Conservation (phyloP, 2,797 vertebrate genomes). For the Tauraco hartlaubi region DNA sequence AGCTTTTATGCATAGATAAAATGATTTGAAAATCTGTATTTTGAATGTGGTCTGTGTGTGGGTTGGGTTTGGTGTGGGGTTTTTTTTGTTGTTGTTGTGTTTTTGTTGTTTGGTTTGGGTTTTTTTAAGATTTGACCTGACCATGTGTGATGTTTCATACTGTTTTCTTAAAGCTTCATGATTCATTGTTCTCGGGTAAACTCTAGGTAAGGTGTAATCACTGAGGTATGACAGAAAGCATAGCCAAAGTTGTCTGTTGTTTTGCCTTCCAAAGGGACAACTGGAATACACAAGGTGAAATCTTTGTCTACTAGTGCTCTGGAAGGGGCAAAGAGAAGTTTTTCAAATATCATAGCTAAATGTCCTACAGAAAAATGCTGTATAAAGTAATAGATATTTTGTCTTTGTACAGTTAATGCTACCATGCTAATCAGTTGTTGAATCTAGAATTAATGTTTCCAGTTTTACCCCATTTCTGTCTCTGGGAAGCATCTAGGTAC, state of each 20-base stretch:
- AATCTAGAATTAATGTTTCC: background rate
- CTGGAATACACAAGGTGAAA: background rate
- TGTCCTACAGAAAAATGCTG: background rate
- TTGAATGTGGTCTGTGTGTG: background rate
- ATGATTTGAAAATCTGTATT: background rate
- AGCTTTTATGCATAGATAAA: background rate
- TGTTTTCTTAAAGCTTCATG: background rate
- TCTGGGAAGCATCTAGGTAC: background rate
- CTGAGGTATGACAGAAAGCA: background rate
- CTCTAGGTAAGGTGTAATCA: background rate
- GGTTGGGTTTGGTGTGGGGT: rapidly evolving
- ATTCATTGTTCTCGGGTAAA: background rate
- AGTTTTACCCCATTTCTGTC: background rate
- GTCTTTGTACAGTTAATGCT: background rate
- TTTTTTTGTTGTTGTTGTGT: too few relatives aligned
- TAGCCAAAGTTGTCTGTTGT: background rate
- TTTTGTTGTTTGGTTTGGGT: too few relatives aligned
- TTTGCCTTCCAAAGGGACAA: background rate
- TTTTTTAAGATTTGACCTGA: background rate
- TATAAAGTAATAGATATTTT: background rate
- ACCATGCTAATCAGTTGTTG: background rate
- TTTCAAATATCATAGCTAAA: background rate
- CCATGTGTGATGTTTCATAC: background rate
- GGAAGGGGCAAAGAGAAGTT: background rate
- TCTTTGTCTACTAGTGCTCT: background rate